phyloP scores from a whole-genome alignment of 2,797 vertebrate genomes.

The Spatula versicolor region DNA sequence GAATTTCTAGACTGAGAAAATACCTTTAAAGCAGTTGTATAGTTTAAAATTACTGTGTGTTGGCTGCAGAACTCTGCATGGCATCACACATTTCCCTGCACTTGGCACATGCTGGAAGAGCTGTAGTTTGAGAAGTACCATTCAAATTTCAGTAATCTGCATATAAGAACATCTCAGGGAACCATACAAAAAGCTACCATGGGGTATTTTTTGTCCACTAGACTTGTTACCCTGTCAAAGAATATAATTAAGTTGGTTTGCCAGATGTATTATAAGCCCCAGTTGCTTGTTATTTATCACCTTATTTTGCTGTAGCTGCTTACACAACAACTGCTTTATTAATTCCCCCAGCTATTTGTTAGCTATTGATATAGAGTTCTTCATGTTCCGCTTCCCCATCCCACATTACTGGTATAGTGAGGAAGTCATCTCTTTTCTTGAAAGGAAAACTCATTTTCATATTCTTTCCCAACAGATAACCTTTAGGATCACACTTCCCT shows the following conservation, averaged over 20 bases:
- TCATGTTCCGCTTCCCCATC: neutral
- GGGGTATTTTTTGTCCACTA: constrained; percentile 15
- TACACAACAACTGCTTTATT: constrained; percentile 12
- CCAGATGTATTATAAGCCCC: constrained; percentile 23
- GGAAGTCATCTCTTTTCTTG: neutral
- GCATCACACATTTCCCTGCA: neutral
- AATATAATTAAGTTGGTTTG: constrained; percentile 37
- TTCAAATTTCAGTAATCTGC: neutral
- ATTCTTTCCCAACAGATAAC: neutral
- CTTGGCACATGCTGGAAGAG: neutral
- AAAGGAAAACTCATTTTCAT: neutral
- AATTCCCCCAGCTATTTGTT: constrained; percentile 23
- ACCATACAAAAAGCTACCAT: neutral
- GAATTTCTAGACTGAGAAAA: neutral
- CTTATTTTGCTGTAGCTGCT: constrained; percentile 14
- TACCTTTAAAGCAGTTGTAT: neutral
- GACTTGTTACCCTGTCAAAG: constrained; percentile 34
- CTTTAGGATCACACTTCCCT: neutral
- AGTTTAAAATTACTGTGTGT: neutral
- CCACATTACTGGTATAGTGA: neutral
- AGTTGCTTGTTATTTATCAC: constrained; percentile 46
- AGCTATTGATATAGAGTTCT: neutral
- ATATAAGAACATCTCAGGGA: neutral
- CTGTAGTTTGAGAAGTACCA: neutral
- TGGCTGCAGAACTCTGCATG: neutral